A percentile compares a stretch with the other conserved stretches of the same genome.
phyloP scores from a whole-genome alignment of 1,140 invertebrate species.

The Cydia strobilella region DNA sequence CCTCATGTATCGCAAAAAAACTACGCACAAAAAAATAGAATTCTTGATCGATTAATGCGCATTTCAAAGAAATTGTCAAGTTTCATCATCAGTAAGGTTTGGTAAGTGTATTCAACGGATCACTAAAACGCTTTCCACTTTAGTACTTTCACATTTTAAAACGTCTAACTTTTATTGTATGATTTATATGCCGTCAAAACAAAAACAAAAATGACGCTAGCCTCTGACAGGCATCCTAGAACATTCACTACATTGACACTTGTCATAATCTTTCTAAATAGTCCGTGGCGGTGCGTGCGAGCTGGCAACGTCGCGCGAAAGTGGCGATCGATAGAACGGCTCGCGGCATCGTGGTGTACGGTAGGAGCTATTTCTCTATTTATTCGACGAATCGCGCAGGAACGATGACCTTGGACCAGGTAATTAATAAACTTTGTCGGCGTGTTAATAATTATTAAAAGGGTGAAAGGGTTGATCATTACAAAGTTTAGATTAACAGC shows the following conservation, averaged over 20 bases:
- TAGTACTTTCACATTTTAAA: background rate
- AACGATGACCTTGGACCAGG: slow-evolving; percentile 20
- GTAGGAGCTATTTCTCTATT: slow-evolving; percentile 19
- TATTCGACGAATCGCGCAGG: background rate
- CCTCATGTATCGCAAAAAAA: background rate
- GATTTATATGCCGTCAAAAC: background rate
- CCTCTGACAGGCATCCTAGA: slow-evolving; percentile 17
- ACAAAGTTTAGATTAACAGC: too few relatives aligned
- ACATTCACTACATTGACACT: slow-evolving; percentile 29
- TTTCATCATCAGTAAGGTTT: background rate
- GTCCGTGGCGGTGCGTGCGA: slow-evolving; percentile 39
- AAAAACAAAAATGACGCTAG: slow-evolving; percentile 4
- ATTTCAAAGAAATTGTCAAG: background rate
- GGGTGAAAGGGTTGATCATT: slow-evolving; percentile 33
- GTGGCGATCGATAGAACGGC: slow-evolving; percentile 32
- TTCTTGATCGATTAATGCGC: background rate
- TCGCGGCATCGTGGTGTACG: slow-evolving; percentile 7
- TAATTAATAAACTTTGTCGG: background rate
- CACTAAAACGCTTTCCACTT: background rate
- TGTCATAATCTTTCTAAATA: slow-evolving; percentile 41
- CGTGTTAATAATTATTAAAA: slow-evolving; percentile 14
- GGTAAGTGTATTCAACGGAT: too few relatives aligned
- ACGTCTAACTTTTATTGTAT: background rate
- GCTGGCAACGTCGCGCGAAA: slow-evolving; percentile 44
- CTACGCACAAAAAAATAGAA: background rate